These are phyloP conservation scores for Piscicola geometra DNA, from an alignment of 2,888 invertebrate genomes.

Conservation along the genomic window DNA sequence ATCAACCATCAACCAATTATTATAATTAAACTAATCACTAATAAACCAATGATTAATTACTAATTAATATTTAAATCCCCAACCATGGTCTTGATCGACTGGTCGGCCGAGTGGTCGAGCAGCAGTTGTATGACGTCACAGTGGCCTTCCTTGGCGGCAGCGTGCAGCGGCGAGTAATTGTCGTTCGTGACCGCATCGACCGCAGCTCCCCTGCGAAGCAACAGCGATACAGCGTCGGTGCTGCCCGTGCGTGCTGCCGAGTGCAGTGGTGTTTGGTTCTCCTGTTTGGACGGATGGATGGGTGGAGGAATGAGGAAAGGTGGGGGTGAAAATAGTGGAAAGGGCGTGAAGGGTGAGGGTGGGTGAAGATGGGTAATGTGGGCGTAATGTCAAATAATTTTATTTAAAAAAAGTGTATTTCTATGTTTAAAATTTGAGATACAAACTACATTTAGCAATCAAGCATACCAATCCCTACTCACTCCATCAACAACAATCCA, in stretches of 20 bases:
- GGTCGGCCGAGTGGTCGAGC: constrained; percentile 84
- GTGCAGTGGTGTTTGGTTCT: constrained; percentile 95
- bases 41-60: no score
- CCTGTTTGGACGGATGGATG: constrained; percentile 54
- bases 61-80: no score
- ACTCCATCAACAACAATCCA: not conserved
- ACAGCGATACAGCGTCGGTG: constrained; percentile 90
- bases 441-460: no score
- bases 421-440: no score
- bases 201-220: constrained; percentile 93
- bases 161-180: constrained; percentile 95
- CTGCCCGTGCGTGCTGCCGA: constrained; percentile 90
- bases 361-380: no score
- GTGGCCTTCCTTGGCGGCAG: constrained; percentile 81
- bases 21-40: no score
- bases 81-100: constrained; percentile 83
- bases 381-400: not conserved
- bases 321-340: not conserved
- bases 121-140: constrained; percentile 93
- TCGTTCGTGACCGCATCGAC: constrained; percentile 91
- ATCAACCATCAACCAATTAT: no score
- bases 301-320: no score
- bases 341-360: not conserved
- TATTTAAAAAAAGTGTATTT: not conserved
- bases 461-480: not conserved